Percentiles rank a stretch among this genome's conserved stretches.
phyloP scores from a whole-genome alignment of 92 coral and sea anemone species.

The Bergia sp. region DNA sequence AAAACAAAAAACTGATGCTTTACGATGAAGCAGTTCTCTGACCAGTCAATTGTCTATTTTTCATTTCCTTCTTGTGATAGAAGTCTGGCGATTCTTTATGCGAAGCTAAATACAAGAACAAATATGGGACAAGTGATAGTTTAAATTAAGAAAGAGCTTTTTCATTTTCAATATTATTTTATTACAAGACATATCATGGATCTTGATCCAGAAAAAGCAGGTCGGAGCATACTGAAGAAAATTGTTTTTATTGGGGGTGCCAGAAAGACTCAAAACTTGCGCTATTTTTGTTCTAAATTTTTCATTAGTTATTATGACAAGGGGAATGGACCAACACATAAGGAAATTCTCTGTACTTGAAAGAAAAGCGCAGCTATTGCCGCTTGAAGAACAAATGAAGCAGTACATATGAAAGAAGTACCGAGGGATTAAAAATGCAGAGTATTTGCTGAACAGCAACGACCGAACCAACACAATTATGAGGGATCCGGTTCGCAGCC shows the following conservation, averaged over 20 bases:
- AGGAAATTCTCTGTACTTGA: slow-evolving; percentile 10
- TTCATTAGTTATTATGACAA: slow-evolving; percentile 4
- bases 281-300: slow-evolving; percentile 13
- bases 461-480: slow-evolving; percentile 23
- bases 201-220: neutral
- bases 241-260: neutral
- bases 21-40: neutral
- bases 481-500: slow-evolving; percentile 3
- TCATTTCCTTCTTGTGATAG: neutral
- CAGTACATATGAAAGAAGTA: slow-evolving; percentile 12
- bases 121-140: neutral
- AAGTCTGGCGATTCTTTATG: neutral
- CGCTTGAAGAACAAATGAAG: slow-evolving; percentile 20
- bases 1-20: neutral
- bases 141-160: slow-evolving; percentile 8
- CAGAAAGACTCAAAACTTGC: slow-evolving; percentile 1
- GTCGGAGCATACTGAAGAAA: neutral
- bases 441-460: slow-evolving; percentile 28
- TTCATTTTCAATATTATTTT: neutral
- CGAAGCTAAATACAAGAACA: slow-evolving; percentile 29
- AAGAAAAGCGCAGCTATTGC: slow-evolving; percentile 3
- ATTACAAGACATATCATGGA: slow-evolving; percentile 1
- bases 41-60: neutral
- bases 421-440: slow-evolving; percentile 26
- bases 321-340: neutral